Conservation (phyloP, 2,113 vertebrate species). For the Pogonocichla stellata region DNA sequence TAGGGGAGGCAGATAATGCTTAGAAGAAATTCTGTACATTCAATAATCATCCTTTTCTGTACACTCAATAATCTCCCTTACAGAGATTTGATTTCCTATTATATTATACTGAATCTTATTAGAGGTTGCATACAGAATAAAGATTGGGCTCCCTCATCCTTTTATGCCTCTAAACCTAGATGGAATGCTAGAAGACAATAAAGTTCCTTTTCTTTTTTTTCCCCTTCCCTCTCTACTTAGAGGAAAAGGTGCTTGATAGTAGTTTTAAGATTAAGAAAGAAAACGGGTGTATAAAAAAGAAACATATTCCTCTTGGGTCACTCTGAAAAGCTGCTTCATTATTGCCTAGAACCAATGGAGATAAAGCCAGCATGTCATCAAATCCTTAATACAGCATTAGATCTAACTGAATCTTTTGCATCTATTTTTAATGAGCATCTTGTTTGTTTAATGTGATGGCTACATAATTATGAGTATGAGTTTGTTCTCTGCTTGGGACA, state of each 20-base stretch:
- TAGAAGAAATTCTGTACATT: background rate
- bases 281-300: conserved; percentile 44
- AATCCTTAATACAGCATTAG: conserved; percentile 10
- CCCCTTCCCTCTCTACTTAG: background rate
- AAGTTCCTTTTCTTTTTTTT: background rate
- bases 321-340: conserved; percentile 22
- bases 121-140: background rate
- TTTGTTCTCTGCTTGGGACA: conserved; percentile 54
- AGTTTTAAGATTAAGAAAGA: conserved; percentile 9
- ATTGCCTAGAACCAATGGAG: conserved; percentile 19
- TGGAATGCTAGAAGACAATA: background rate
- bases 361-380: conserved; percentile 29
- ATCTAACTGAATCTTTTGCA: conserved; percentile 54
- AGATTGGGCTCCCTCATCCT: background rate
- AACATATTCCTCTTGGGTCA: conserved; percentile 40
- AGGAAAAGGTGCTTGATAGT: background rate
- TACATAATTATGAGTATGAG: conserved; percentile 30
- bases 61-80: background rate
- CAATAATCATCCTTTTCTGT: background rate
- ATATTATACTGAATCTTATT: background rate
- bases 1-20: background rate
- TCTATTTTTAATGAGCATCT: conserved; percentile 67
- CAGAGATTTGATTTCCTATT: conserved; percentile 14
- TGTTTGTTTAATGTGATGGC: conserved; percentile 59
- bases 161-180: background rate